A percentile compares a stretch with the other conserved stretches of the same genome.
These are phyloP conservation scores for Amiota mariae DNA, from an alignment of 2,888 invertebrate species.

Conservation along the genomic window DNA sequence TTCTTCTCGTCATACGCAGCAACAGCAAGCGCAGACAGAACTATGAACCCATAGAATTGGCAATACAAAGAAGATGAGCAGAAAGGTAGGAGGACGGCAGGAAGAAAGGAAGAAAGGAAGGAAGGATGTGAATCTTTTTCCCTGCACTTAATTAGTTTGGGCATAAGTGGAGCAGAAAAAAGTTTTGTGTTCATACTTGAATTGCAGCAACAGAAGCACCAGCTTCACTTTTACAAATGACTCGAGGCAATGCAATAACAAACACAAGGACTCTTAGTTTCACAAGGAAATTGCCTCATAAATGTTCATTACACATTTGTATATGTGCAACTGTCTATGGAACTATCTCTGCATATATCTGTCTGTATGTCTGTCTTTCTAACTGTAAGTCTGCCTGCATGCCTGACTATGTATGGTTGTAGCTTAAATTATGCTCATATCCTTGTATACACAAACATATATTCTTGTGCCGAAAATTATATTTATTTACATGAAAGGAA, in stretches of 20 bases:
- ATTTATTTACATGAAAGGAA: no score
- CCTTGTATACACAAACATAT: neutral
- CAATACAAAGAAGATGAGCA: constrained; percentile 12
- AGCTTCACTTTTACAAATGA: neutral
- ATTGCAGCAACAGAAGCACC: constrained; percentile 18
- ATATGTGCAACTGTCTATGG: constrained; percentile 47
- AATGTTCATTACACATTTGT: constrained; percentile 62
- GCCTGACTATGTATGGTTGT: neutral
- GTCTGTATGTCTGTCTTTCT: neutral
- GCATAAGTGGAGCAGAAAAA: constrained; percentile 67
- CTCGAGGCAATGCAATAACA: constrained; percentile 5
- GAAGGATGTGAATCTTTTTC: constrained; percentile 63
- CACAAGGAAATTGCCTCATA: constrained; percentile 66
- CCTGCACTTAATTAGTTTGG: constrained; percentile 68
- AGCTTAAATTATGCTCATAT: neutral
- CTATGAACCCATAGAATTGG: neutral
- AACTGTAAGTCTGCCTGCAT: neutral
- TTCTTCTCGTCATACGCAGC: constrained; percentile 55
- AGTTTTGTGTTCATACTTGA: constrained; percentile 47
- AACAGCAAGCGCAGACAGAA: constrained; percentile 25
- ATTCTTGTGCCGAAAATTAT: no score
- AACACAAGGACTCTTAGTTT: neutral
- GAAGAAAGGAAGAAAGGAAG: constrained; percentile 54
- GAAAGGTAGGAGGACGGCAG: constrained; percentile 32
- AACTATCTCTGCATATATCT: constrained; percentile 29